A percentile compares a stretch with the other conserved stretches of the same genome.
Conservation (phyloP, 2,888 invertebrate genomes). For the Cerastis leucographa region DNA sequence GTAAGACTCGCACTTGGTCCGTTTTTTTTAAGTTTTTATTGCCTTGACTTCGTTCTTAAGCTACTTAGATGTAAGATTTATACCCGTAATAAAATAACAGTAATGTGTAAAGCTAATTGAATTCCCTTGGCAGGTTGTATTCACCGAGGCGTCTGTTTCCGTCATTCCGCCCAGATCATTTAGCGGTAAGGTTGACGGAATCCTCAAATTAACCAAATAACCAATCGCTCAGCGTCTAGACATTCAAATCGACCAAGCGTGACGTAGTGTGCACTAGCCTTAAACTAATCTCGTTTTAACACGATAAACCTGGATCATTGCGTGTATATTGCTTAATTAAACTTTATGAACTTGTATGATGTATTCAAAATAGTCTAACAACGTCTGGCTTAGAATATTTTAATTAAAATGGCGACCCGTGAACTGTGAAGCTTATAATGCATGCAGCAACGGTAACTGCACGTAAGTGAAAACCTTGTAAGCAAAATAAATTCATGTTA, state of each 20-base stretch:
- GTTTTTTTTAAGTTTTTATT: background rate
- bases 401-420: conserved; percentile 47
- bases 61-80: background rate
- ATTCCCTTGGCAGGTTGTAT: background rate
- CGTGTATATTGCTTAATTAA: conserved; percentile 64
- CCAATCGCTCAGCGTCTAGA: conserved; percentile 31
- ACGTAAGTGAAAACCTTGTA: conserved; percentile 29
- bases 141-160: background rate
- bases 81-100: background rate
- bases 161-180: background rate
- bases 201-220: conserved; percentile 23
- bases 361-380: conserved; percentile 50
- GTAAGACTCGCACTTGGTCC: too few species aligned
- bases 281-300: conserved; percentile 52
- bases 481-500: conserved; percentile 16
- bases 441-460: conserved; percentile 23
- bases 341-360: conserved; percentile 51
- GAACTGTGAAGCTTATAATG: conserved; percentile 34
- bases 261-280: conserved; percentile 24
- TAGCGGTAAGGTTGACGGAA: conserved; percentile 16
- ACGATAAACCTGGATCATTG: conserved; percentile 59
- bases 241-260: conserved; percentile 37
- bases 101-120: background rate
- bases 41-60: background rate
- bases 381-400: conserved; percentile 38